These are phyloP conservation scores for Punctoribates punctum DNA, from an alignment of 2,888 invertebrate genomes.

Conservation along the genomic window DNA sequence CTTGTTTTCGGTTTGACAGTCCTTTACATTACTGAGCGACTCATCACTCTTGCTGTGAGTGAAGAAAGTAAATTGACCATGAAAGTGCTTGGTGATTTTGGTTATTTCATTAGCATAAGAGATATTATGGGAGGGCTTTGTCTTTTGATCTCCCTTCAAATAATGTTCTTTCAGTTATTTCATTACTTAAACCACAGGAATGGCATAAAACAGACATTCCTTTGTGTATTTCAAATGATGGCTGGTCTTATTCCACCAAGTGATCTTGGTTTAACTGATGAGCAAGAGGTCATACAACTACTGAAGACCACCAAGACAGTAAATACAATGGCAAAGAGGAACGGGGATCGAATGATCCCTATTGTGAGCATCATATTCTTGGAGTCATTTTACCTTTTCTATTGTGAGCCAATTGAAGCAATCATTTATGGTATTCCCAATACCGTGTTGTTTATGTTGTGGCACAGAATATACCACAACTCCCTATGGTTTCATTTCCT, in stretches of 20 bases:
- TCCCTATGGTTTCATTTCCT: neutral
- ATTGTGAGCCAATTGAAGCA: neutral
- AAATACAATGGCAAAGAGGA: too few relatives aligned
- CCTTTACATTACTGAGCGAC: too few relatives aligned
- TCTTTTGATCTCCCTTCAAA: too few relatives aligned
- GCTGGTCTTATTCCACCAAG: neutral
- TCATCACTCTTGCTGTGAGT: too few relatives aligned
- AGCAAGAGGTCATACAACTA: neutral
- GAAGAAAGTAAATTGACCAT: too few relatives aligned
- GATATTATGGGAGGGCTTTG: too few relatives aligned
- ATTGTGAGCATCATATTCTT: neutral
- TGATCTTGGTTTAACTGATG: neutral
- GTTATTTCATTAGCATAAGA: too few relatives aligned
- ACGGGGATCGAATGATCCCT: neutral
- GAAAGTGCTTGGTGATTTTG: too few relatives aligned
- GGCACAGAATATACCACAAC: too few relatives aligned
- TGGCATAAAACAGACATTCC: slow-evolving; percentile 11
- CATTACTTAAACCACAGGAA: neutral
- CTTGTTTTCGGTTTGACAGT: too few relatives aligned
- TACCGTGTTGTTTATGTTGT: too few relatives aligned
- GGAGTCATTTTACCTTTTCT: neutral
- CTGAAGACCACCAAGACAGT: neutral
- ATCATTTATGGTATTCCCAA: neutral
- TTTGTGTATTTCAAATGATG: slow-evolving; percentile 12
- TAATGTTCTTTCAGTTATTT: neutral